Evolutionary conservation across 1,140 invertebrate species (phyloP).

Genomic region (Bemisia tabaci): DNA sequence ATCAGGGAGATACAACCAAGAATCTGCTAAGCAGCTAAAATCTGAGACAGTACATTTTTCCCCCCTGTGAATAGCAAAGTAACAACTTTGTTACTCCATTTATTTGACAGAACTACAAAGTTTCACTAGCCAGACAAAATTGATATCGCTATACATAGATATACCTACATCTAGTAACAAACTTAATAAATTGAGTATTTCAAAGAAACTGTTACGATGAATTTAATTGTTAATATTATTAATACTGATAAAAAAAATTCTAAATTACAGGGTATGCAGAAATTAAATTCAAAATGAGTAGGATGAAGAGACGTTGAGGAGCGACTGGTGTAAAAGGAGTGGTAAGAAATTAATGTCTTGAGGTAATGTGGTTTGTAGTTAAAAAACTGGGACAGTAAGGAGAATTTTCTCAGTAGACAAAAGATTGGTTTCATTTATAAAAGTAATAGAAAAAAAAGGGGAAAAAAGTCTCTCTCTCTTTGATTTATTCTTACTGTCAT

Average conservation of each 20-base stretch:
- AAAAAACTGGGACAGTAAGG: not conserved
- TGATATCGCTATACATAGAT: not conserved
- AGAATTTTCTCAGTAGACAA: not conserved
- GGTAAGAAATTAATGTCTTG: not conserved
- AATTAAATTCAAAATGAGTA: not conserved
- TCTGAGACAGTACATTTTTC: no score
- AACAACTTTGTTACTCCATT: not conserved
- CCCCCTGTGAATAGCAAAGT: not conserved
- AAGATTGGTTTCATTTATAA: no score
- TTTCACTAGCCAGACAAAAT: not conserved
- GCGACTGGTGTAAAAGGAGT: not conserved
- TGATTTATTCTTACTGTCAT: no score
- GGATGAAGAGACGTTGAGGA: not conserved
- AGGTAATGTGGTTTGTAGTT: not conserved
- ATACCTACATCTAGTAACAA: not conserved
- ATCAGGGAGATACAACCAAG: no score
- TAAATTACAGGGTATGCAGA: not conserved
- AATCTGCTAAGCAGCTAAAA: no score
- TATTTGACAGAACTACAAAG: not conserved
- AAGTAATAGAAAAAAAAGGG: not conserved
- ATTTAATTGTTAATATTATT: not conserved
- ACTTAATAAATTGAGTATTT: not conserved
- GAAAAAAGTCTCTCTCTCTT: no score
- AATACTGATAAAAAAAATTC: not conserved
- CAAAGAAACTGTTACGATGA: not conserved